A percentile compares a stretch with the other conserved stretches of the same genome.
phyloP scores from a whole-genome alignment of 1,140 invertebrate species.

The Hyphantria cunea region DNA sequence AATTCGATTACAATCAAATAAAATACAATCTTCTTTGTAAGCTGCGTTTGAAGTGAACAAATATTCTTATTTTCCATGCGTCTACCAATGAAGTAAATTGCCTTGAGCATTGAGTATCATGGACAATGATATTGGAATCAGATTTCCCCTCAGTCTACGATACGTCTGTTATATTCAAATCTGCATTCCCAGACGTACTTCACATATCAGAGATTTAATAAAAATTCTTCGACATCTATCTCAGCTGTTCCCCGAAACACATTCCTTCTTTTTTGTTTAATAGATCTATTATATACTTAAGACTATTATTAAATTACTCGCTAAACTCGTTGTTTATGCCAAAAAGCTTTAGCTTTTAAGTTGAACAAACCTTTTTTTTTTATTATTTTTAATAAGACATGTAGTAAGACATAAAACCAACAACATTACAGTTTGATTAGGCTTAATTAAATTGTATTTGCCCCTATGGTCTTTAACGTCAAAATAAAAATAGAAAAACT shows the following conservation, averaged over 20 bases:
- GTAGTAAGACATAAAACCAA: too few relatives aligned
- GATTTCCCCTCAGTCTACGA: slow-evolving; percentile 15
- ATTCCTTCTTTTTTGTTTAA: slow-evolving; percentile 39
- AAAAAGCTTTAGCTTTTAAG: too few relatives aligned
- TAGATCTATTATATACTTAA: slow-evolving; percentile 8
- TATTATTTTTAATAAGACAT: too few relatives aligned
- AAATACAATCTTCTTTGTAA: slow-evolving; percentile 8
- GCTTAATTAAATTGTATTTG: too few relatives aligned
- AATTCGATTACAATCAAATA: not conserved
- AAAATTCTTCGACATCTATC: slow-evolving; percentile 40
- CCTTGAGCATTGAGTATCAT: slow-evolving; percentile 16
- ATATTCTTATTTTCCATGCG: slow-evolving; percentile 15
- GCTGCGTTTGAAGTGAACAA: slow-evolving; percentile 5
- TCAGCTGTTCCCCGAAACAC: slow-evolving; percentile 40
- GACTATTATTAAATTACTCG: slow-evolving; percentile 13
- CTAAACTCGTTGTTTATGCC: too few relatives aligned
- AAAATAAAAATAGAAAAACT: too few relatives aligned
- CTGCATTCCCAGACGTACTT: slow-evolving; percentile 45
- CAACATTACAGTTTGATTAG: too few relatives aligned
- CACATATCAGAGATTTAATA: slow-evolving; percentile 59
- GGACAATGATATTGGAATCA: slow-evolving; percentile 26
- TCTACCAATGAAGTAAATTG: slow-evolving; percentile 14
- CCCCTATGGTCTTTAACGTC: too few relatives aligned
- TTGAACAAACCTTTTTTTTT: too few relatives aligned
- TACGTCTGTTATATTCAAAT: slow-evolving; percentile 43